Evolutionary conservation across 2,797 vertebrate species (phyloP).

Genomic region (Acipenser transmontanus): DNA sequence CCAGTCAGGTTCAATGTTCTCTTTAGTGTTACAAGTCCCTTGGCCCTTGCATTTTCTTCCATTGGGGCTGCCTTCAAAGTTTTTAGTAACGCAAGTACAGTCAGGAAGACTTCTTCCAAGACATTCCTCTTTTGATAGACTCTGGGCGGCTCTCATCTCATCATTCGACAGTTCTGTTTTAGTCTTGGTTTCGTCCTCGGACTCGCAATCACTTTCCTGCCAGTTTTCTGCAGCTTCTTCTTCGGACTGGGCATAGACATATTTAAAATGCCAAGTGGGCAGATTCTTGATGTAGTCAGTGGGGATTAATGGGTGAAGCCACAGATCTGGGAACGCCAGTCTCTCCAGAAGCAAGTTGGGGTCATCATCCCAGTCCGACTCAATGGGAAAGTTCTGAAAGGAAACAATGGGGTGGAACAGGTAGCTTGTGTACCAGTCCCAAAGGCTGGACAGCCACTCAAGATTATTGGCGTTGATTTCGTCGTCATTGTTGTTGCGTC

Average conservation of each 20-base stretch:
- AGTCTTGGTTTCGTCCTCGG: slow-evolving; percentile 55
- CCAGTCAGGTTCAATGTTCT: slow-evolving; percentile 66
- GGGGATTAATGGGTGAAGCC: slow-evolving; percentile 87
- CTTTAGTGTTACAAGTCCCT: slow-evolving; percentile 24
- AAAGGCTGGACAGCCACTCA: slow-evolving; percentile 92
- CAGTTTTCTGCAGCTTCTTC: slow-evolving; percentile 44
- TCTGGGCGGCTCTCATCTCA: slow-evolving; percentile 21
- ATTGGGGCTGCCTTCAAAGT: slow-evolving; percentile 20
- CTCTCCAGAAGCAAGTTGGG: slow-evolving; percentile 80
- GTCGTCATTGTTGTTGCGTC: slow-evolving; percentile 62
- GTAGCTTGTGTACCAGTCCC: slow-evolving; percentile 97
- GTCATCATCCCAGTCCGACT: slow-evolving; percentile 92
- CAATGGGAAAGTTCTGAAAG: slow-evolving; percentile 78
- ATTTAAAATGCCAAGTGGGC: slow-evolving; percentile 79
- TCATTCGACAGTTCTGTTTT: slow-evolving; percentile 40
- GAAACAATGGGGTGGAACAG: slow-evolving; percentile 88
- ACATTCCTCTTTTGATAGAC: slow-evolving; percentile 16
- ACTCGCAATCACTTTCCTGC: slow-evolving; percentile 58
- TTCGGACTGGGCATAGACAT: slow-evolving; percentile 5
- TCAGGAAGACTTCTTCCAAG: slow-evolving; percentile 1
- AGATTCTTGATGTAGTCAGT: slow-evolving; percentile 89
- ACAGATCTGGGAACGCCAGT: slow-evolving; percentile 89
- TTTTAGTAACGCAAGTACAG: slow-evolving; percentile 35
- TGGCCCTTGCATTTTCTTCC: slow-evolving; percentile 19
- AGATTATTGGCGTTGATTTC: slow-evolving; percentile 86